Evolutionary conservation across 2,888 invertebrate species (phyloP), one percentile per base, ranked within the genome.

Genomic region (Azorinus chamasolen): DNA sequence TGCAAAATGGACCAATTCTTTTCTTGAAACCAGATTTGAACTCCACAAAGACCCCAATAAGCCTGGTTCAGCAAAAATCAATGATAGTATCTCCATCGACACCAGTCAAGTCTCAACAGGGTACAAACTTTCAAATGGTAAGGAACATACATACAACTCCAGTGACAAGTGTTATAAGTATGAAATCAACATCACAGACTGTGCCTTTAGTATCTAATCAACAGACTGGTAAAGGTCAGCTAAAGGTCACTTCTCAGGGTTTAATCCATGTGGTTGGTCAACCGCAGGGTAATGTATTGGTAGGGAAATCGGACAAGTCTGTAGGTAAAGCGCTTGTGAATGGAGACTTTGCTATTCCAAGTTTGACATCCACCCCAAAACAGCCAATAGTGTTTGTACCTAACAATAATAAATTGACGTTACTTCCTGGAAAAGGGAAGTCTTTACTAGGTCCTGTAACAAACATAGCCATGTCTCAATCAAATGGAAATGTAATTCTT

Each of bases 211-310:
- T 53, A 16, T 59, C 50, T 8, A 74, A 46, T 53, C 74, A 66
- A 57, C 63, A 70, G 46, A n/a, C 53, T 10, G 46, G 64, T 16
- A 74, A 73, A 77, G 80, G 83, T 75, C 83, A 84, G 46, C 65
- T 86, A 16, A 83, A 83, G 69, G 86, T 86, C 24, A 86, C 86
- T n/a, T 71, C 84, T 70, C 83, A 86, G 55, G 86, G 86, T 54
- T 55, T 86, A 14, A 83, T 84, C 24, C 72, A 78, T 50, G 68
- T 78, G 63, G 68, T 69, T 64, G 69, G 78, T 45, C 72, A 72
- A 39, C 20, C 55, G 2, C 37, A n/a, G n/a, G 57, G 20, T 14
- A 57, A 46, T 25, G 14, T 48, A 22, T 25, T 32, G 16, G 32
- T 55, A 18, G 54, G 45, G 8, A 48, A 57, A 32, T 8, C 24